These are phyloP conservation scores for Australoheros facetus DNA, from an alignment of 2,797 vertebrate genomes.

Conservation along the genomic window DNA sequence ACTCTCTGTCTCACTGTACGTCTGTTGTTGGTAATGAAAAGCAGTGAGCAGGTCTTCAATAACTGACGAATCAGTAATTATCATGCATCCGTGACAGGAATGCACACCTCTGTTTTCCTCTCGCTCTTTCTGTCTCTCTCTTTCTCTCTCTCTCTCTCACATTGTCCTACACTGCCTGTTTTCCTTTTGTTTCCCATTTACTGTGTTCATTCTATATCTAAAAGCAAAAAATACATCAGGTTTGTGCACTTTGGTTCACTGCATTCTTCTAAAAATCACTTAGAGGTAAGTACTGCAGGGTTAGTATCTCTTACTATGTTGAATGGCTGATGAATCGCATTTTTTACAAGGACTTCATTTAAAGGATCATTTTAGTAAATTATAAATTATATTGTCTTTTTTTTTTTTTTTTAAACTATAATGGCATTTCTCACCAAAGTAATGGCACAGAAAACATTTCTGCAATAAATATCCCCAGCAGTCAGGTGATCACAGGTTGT, in stretches of 20 bases:
- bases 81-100: slow-evolving; percentile 85
- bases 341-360: background rate
- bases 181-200: slow-evolving; percentile 55
- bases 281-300: background rate
- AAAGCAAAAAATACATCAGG: slow-evolving; percentile 9
- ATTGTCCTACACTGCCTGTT: slow-evolving; percentile 35
- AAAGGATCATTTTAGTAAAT: background rate
- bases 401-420: background rate
- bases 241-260: slow-evolving; percentile 25
- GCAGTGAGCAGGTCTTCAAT: slow-evolving; percentile 84
- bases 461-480: background rate
- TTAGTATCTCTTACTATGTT: background rate
- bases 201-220: slow-evolving; percentile 14
- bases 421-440: background rate
- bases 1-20: slow-evolving; percentile 65
- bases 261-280: slow-evolving; percentile 7
- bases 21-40: slow-evolving; percentile 85
- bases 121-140: slow-evolving; percentile 1
- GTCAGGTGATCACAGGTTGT: background rate
- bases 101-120: slow-evolving; percentile 61
- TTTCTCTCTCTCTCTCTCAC: slow-evolving; percentile 2
- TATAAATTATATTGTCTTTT: background rate
- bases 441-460: background rate
- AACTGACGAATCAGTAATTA: slow-evolving; percentile 86
- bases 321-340: background rate